Conservation (phyloP, 2,797 vertebrate genomes). For the Tiaroga cobitis region DNA sequence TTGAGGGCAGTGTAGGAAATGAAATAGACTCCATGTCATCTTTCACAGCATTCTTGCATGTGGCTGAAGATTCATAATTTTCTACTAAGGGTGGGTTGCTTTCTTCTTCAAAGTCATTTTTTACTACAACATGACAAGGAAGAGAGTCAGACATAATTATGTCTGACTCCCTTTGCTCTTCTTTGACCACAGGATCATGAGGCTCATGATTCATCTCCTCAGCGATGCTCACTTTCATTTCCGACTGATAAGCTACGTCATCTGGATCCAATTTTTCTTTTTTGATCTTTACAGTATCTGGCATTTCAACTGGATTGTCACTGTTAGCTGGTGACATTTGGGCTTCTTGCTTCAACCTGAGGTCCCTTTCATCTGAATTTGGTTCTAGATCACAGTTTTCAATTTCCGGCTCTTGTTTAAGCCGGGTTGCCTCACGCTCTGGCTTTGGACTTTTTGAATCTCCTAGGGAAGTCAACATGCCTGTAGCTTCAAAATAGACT, state of each 20-base stretch:
- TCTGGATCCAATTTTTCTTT: slow-evolving; percentile 65
- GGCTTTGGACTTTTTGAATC: slow-evolving; percentile 37
- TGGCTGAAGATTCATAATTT: slow-evolving; percentile 36
- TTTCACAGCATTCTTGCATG: slow-evolving; percentile 39
- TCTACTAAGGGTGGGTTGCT: slow-evolving; percentile 50
- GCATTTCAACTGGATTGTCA: slow-evolving; percentile 23
- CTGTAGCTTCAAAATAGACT: slow-evolving; percentile 76
- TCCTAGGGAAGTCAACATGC: slow-evolving; percentile 57
- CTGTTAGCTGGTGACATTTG: slow-evolving; percentile 22
- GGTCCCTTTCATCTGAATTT: slow-evolving; percentile 41
- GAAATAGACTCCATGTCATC: slow-evolving; percentile 7
- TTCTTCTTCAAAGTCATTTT: slow-evolving; percentile 68
- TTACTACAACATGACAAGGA: slow-evolving; percentile 78
- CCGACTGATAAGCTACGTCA: slow-evolving; percentile 36
- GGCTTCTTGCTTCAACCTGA: slow-evolving; percentile 33
- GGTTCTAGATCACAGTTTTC: slow-evolving; percentile 52
- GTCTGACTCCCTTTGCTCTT: slow-evolving; percentile 68
- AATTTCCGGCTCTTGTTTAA: slow-evolving; percentile 56
- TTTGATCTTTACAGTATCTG: slow-evolving; percentile 67
- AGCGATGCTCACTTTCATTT: slow-evolving; percentile 34
- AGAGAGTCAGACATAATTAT: slow-evolving; percentile 53
- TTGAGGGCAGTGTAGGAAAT: slow-evolving; percentile 36
- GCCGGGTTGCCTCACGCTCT: slow-evolving; percentile 36
- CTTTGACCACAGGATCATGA: slow-evolving; percentile 42
- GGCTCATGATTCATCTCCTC: slow-evolving; percentile 31